These are phyloP conservation scores for Drosophila paulistorum DNA, from an alignment of 1,140 invertebrate genomes.

Conservation along the genomic window DNA sequence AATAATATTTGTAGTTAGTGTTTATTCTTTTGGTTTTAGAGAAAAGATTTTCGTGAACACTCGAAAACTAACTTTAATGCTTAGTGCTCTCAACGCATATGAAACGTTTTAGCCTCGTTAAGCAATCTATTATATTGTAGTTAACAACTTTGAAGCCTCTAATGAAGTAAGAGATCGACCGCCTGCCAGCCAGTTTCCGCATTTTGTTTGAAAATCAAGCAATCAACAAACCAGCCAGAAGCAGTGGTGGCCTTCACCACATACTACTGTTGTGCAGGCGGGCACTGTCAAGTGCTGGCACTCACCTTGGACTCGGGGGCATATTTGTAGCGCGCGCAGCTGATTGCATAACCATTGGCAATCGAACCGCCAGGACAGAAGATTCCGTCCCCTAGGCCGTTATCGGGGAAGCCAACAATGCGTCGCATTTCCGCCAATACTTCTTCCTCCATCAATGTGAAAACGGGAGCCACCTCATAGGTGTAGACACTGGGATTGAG, in stretches of 20 bases:
- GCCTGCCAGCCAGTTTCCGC: background rate
- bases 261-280: background rate
- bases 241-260: background rate
- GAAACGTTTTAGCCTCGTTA: background rate
- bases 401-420: conserved; percentile 91
- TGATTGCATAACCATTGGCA: conserved; percentile 97
- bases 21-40: too few species aligned
- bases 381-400: conserved; percentile 91
- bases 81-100: background rate
- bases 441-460: conserved; percentile 93
- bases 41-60: background rate
- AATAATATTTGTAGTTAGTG: too few species aligned
- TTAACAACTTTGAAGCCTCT: conserved; percentile 1
- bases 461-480: conserved; percentile 95
- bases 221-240: background rate
- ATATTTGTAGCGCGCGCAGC: conserved; percentile 91
- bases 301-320: conserved; percentile 91
- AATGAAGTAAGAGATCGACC: background rate
- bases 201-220: background rate
- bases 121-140: background rate
- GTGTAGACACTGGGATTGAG: conserved; percentile 95
- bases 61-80: background rate
- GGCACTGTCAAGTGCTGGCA: conserved; percentile 4
- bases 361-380: conserved; percentile 98
- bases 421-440: conserved; percentile 92